phyloP scores from a whole-genome alignment of 2,888 invertebrate genomes.

The Poecilobothrus nobilitatus region DNA sequence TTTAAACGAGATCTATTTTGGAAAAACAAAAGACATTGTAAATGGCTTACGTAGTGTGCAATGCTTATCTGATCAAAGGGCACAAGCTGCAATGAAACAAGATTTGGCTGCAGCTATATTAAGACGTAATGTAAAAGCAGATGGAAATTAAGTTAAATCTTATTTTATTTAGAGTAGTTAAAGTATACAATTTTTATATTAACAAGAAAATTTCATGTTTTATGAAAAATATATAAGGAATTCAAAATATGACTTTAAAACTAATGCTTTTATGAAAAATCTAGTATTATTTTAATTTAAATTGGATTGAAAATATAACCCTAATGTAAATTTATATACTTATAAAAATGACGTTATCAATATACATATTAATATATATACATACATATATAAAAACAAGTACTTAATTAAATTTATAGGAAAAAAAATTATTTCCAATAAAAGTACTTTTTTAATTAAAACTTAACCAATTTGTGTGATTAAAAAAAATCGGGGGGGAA shows the following conservation, averaged over 20 bases:
- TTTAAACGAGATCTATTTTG: conserved; percentile 97
- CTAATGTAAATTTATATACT: too few relatives aligned
- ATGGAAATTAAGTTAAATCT: conserved; percentile 17
- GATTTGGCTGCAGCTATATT: conserved; percentile 77
- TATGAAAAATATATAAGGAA: too few relatives aligned
- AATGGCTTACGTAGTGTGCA: conserved; percentile 81
- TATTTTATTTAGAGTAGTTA: background rate
- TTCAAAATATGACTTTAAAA: background rate
- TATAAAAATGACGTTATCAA: too few relatives aligned
- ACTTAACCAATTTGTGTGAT: too few relatives aligned
- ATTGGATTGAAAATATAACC: too few relatives aligned
- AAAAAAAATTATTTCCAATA: too few relatives aligned
- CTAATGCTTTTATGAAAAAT: background rate
- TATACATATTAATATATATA: too few relatives aligned
- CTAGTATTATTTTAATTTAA: background rate
- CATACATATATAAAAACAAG: too few relatives aligned
- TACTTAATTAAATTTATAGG: too few relatives aligned
- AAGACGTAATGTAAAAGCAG: conserved; percentile 65
- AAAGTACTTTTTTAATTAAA: too few relatives aligned
- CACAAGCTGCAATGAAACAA: conserved; percentile 75
- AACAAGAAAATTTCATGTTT: background rate
- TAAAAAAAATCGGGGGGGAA: too few relatives aligned
- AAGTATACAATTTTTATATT: background rate
- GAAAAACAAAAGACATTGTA: conserved; percentile 97
- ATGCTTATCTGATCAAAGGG: conserved; percentile 72